Base-by-base conservation (phyloP, 2,113 vertebrate genomes). In the Sebastes schlegelii region DNA sequence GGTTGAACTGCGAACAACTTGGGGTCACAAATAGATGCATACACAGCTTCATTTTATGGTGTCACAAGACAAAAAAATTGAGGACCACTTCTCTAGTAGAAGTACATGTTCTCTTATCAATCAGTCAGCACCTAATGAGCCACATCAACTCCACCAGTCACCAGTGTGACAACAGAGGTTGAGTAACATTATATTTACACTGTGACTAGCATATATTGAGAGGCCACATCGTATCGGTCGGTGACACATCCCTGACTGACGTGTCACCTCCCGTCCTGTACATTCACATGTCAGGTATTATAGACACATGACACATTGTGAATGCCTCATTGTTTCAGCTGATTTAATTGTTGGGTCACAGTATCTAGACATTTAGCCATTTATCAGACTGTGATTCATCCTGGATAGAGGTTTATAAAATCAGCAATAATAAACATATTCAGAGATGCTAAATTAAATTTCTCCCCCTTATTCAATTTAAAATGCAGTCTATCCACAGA, bases 111-210 rank as follows among this genome's bases (percentile, higher is more conserved):
- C 5, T 40, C 52, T 13, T 2, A 54, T 67, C 16, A 62, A 1
- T 69, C 10, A 17, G 3, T 17, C 49, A 43, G 16, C 6, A 34
- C 9, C 23, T 14, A 7, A 55, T 14, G 4, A 75, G 34, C 40
- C 19, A 42, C n/a, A 19, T n/a, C n/a, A 34, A 8, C 26, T 52
- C 45, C 40, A 45, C 51, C 40, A 55, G 40, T 62, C n/a, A 40
- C 46, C 45, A 54, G 42, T 45, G 42, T 58, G 6, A n/a, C 42
- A 77, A 17, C 16, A 23, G 48, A 65, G 26, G 49, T 34, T 52
- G 49, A 46, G 52, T 65, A 3, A 72, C 54, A 16, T 62, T 17
- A 52, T 63, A 49, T 71, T 71, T 80, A 61, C 40, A 70, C 57
- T 77, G 11, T 0, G 6, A 58, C 48, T 21, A 80, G 17, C 23